Percentiles rank a stretch among this genome's conserved stretches.
phyloP scores from a whole-genome alignment of 2,888 invertebrate species.

The Nymphalis urticae region DNA sequence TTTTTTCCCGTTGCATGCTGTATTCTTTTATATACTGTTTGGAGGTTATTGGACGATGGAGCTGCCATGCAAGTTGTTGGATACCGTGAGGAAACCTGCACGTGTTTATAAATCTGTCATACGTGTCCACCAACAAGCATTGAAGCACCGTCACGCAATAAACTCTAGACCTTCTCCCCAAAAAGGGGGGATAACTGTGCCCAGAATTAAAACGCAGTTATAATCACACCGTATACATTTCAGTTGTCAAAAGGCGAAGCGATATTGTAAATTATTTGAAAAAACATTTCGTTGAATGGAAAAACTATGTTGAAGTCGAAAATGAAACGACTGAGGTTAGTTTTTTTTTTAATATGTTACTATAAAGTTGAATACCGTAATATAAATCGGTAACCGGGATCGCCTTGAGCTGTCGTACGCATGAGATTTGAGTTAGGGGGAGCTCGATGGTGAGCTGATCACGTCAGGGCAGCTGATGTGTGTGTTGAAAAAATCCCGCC shows the following conservation, averaged over 20 bases:
- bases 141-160: neutral
- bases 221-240: slow-evolving; percentile 32
- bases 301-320: slow-evolving; percentile 9
- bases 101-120: neutral
- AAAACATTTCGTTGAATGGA: slow-evolving; percentile 52
- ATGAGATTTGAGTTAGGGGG: too few relatives aligned
- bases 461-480: too few relatives aligned
- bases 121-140: neutral
- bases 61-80: too few relatives aligned
- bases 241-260: slow-evolving; percentile 49
- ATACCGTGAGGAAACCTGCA: neutral
- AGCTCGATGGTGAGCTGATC: too few relatives aligned
- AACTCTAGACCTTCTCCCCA: neutral
- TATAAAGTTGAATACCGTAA: too few relatives aligned
- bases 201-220: neutral
- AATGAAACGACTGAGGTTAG: neutral
- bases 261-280: slow-evolving; percentile 52
- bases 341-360: neutral
- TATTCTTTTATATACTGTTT: too few relatives aligned
- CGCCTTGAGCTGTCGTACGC: too few relatives aligned
- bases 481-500: too few relatives aligned
- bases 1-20: too few relatives aligned
- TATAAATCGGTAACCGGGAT: too few relatives aligned
- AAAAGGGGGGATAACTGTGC: neutral
- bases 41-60: too few relatives aligned